Evolutionary conservation across 2,113 vertebrate species (phyloP).

Genomic region (Crotophaga sulcirostris): DNA sequence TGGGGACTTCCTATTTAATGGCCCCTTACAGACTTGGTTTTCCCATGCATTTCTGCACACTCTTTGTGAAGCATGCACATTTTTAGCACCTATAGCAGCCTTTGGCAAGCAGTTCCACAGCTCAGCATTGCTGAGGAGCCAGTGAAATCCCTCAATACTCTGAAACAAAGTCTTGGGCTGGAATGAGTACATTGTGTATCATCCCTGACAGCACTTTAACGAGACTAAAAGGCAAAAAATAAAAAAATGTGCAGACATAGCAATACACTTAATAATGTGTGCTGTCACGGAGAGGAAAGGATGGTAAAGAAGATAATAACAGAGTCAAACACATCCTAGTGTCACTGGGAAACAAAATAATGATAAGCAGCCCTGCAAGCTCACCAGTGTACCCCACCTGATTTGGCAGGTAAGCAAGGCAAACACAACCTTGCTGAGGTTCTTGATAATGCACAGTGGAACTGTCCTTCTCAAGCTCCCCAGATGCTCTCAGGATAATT

Average conservation of each 20-base stretch:
- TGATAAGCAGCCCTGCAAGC: background rate
- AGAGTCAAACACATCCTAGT: background rate
- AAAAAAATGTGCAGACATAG: background rate
- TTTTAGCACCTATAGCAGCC: conserved; percentile 1
- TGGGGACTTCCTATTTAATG: background rate
- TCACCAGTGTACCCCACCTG: background rate
- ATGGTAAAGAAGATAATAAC: background rate
- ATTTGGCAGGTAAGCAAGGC: background rate
- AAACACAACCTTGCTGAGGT: background rate
- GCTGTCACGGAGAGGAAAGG: background rate
- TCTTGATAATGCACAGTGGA: accelerated
- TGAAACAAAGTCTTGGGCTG: background rate
- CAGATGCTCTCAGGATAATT: background rate
- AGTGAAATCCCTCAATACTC: background rate
- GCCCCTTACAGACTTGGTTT: background rate
- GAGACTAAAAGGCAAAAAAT: background rate
- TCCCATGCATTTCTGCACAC: background rate
- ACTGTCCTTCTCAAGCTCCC: background rate
- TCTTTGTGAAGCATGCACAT: background rate
- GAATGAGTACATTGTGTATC: background rate
- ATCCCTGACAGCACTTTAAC: background rate
- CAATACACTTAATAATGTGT: background rate
- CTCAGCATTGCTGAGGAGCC: background rate
- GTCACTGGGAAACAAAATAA: background rate
- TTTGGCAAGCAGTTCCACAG: background rate